phyloP scores from a whole-genome alignment of 2,888 invertebrate genomes.

The Zhengitettix transpicula region DNA sequence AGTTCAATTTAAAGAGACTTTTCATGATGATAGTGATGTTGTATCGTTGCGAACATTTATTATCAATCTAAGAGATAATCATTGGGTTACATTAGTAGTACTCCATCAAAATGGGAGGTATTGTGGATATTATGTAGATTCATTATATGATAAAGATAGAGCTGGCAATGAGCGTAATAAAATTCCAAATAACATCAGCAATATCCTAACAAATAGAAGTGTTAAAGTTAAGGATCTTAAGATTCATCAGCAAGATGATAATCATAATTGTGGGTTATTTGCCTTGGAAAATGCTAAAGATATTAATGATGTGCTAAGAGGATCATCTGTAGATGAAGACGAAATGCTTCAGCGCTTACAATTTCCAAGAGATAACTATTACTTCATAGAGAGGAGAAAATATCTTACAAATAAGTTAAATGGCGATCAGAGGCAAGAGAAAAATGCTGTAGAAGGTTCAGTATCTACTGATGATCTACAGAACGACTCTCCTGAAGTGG shows the following conservation, averaged over 20 bases:
- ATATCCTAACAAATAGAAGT: not conserved
- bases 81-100: not conserved
- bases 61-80: not conserved
- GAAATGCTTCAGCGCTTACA: not conserved
- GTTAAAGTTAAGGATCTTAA: not conserved
- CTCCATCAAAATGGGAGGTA: not conserved
- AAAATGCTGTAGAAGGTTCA: not conserved
- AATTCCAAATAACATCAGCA: not conserved
- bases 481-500: not conserved
- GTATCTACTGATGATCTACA: not conserved
- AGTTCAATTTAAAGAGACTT: not conserved
- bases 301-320: not conserved
- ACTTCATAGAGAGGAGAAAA: not conserved
- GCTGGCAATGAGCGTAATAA: not conserved
- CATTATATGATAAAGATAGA: not conserved
- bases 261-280: not conserved
- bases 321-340: not conserved
- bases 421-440: not conserved
- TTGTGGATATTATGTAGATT: not conserved
- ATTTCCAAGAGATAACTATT: not conserved
- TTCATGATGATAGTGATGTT: not conserved
- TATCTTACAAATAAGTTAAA: not conserved
- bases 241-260: not conserved
- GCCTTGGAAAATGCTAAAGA: not conserved
- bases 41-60: not conserved